Conservation (phyloP, 2,888 invertebrate genomes). For the Chloroclystis v-ata region DNA sequence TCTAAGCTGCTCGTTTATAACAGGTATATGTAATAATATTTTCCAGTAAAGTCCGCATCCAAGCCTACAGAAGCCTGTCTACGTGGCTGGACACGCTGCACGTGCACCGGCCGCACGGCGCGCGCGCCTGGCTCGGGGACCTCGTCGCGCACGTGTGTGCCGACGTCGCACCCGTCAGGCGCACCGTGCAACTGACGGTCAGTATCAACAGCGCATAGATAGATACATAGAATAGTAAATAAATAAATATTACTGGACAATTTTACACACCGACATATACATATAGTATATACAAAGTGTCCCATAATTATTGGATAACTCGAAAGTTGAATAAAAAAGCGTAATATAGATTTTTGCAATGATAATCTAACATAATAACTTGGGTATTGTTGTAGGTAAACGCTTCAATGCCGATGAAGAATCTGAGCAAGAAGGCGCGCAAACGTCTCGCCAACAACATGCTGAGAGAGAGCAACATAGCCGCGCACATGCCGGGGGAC, state of each 20-base stretch:
- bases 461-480: slow-evolving; percentile 55
- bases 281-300: too few relatives aligned
- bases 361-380: not conserved
- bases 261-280: too few relatives aligned
- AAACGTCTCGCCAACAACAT: slow-evolving; percentile 55
- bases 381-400: slow-evolving; percentile 44
- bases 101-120: slow-evolving; percentile 36
- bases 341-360: too few relatives aligned
- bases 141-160: slow-evolving; percentile 42
- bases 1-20: too few relatives aligned
- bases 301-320: too few relatives aligned
- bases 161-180: slow-evolving; percentile 49
- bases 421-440: slow-evolving; percentile 66
- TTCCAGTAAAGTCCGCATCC: slow-evolving; percentile 49
- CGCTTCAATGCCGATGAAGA: slow-evolving; percentile 47
- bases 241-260: too few relatives aligned
- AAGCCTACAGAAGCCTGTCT: slow-evolving; percentile 48
- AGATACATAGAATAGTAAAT: too few relatives aligned
- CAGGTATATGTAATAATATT: too few relatives aligned
- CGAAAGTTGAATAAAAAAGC: too few relatives aligned
- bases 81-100: slow-evolving; percentile 48
- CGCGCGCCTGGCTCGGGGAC: slow-evolving; percentile 48
- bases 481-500: slow-evolving; percentile 55
- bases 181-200: slow-evolving; percentile 56
- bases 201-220: too few relatives aligned